A percentile compares a stretch with the other conserved stretches of the same genome.
Evolutionary conservation across 2,797 vertebrate genomes (phyloP).

Genomic region (Pelochelys cantorii): DNA sequence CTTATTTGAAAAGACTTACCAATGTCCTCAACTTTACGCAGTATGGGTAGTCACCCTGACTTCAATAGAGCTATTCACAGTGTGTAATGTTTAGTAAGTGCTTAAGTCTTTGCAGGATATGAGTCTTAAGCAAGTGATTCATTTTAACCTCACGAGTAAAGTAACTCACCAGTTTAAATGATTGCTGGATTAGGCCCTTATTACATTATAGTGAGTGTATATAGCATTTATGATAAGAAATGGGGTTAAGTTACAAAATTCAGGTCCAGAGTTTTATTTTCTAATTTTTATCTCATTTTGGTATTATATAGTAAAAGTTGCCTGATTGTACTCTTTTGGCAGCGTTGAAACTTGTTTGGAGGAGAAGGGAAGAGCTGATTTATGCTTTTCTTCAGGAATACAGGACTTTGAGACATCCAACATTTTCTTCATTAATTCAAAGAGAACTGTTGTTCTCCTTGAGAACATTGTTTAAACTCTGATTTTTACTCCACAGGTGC

Average conservation of each 20-base stretch:
- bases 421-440: slow-evolving; percentile 41
- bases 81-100: background rate
- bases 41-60: background rate
- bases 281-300: background rate
- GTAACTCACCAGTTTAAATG: background rate
- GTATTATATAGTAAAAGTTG: background rate
- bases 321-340: background rate
- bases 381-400: background rate
- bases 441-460: slow-evolving; percentile 52
- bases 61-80: background rate
- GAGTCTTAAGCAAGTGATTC: background rate
- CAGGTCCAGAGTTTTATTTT: background rate
- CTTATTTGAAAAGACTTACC: background rate
- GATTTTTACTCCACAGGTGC: slow-evolving; percentile 42
- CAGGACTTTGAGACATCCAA: background rate
- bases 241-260: background rate
- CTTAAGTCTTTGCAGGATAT: background rate
- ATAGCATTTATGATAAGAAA: background rate
- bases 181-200: background rate
- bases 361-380: background rate
- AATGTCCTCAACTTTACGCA: background rate
- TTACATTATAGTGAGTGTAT: background rate
- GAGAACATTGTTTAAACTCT: background rate
- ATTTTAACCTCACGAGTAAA: background rate
- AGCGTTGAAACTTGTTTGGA: background rate